A percentile compares a stretch with the other conserved stretches of the same genome.
Conservation (phyloP, 2,113 vertebrate species). For the Clarias gariepinus region DNA sequence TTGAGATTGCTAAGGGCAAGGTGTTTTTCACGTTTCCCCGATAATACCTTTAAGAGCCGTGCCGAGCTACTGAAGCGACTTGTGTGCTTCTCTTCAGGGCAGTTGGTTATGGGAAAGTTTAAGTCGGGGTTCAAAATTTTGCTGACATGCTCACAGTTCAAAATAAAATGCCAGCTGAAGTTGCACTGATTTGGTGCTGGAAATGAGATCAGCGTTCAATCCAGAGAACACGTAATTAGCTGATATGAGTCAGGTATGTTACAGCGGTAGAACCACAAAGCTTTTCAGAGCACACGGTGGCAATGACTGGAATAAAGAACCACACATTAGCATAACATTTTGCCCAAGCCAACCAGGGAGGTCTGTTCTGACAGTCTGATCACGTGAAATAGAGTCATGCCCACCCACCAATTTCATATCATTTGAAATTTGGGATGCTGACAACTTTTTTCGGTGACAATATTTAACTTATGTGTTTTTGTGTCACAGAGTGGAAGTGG, state of each 20-base stretch:
- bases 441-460: background rate
- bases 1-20: slow-evolving; percentile 47
- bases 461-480: background rate
- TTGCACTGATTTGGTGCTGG: slow-evolving; percentile 30
- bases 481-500: background rate
- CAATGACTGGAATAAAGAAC: slow-evolving; percentile 7
- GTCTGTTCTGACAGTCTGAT: background rate
- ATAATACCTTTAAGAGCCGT: slow-evolving; percentile 25
- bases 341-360: background rate
- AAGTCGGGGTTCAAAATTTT: background rate
- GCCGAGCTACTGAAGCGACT: background rate
- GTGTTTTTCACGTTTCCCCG: slow-evolving; percentile 56
- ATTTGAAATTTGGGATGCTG: background rate
- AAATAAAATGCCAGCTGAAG: background rate
- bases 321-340: background rate
- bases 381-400: background rate
- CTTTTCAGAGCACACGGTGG: background rate
- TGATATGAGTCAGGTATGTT: background rate
- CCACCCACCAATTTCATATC: background rate
- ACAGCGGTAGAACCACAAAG: background rate
- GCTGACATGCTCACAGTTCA: slow-evolving; percentile 20
- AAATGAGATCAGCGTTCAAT: slow-evolving; percentile 20
- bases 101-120: slow-evolving; percentile 30
- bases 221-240: background rate
- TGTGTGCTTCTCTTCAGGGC: background rate